Percentiles rank a stretch among this genome's conserved stretches.
phyloP scores from a whole-genome alignment of 64 coral and sea anemone genomes.

The Hydrozoanthus tunicans region DNA sequence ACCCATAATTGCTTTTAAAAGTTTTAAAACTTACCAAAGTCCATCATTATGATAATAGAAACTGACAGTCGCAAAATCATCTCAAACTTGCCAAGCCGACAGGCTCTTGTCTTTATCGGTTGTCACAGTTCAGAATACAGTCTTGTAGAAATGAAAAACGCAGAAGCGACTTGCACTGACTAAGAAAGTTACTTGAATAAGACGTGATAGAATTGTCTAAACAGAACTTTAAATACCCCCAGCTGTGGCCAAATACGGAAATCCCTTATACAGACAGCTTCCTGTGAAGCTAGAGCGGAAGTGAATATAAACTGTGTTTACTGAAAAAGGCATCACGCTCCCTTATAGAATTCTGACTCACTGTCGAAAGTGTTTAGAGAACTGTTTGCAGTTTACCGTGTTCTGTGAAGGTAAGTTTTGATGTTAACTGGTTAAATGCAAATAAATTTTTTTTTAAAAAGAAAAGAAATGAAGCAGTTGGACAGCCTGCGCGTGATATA shows the following conservation, averaged over 20 bases:
- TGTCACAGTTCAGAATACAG: background rate
- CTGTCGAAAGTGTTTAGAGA: background rate
- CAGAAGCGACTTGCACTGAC: too few species aligned
- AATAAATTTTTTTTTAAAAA: background rate
- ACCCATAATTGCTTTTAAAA: too few species aligned
- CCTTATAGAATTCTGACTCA: background rate
- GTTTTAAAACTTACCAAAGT: constrained; percentile 8
- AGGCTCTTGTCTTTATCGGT: background rate
- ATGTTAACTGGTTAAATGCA: background rate
- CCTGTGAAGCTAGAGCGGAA: constrained; percentile 25
- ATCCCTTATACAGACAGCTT: background rate
- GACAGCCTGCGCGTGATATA: background rate
- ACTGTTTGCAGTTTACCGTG: background rate
- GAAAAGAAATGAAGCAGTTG: background rate
- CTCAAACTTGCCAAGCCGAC: background rate
- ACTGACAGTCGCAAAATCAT: background rate
- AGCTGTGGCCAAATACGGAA: constrained; percentile 40
- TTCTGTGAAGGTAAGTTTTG: background rate
- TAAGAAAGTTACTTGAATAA: background rate
- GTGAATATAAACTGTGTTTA: background rate
- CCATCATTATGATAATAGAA: background rate
- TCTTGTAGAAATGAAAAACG: too few species aligned
- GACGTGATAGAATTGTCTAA: too few species aligned
- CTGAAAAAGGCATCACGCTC: background rate
- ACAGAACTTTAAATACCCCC: background rate